Percentiles rank a stretch among this genome's conserved stretches.
These are phyloP conservation scores for Bovichtus diacanthus DNA, from an alignment of 2,797 vertebrate species.

Conservation along the genomic window DNA sequence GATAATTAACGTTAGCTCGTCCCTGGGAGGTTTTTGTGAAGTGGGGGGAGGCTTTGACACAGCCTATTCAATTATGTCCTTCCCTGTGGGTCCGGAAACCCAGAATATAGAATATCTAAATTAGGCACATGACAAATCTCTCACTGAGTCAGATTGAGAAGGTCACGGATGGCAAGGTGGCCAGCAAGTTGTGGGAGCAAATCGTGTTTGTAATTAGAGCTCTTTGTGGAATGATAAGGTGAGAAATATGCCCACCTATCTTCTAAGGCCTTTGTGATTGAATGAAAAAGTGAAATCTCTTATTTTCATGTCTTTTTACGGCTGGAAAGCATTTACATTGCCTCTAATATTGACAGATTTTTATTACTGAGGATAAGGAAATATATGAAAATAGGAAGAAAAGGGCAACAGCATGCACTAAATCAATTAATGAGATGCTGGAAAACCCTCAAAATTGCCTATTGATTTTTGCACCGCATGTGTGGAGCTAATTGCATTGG, in stretches of 20 bases:
- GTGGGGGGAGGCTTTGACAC: conserved; percentile 84
- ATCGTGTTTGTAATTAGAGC: conserved; percentile 28
- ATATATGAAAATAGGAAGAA: conserved; percentile 38
- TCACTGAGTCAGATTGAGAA: conserved; percentile 71
- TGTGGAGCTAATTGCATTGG: conserved; percentile 50
- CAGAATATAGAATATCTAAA: conserved; percentile 86
- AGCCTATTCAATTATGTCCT: conserved; percentile 89
- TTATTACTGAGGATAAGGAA: conserved; percentile 21
- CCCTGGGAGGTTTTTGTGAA: conserved; percentile 82
- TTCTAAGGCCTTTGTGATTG: neutral
- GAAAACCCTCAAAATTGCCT: conserved; percentile 58
- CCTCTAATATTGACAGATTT: conserved; percentile 38
- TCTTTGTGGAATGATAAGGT: neutral
- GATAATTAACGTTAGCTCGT: conserved; percentile 87
- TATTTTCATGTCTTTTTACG: neutral
- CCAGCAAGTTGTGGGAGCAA: conserved; percentile 42
- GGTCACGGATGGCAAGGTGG: conserved; percentile 65
- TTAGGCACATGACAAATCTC: conserved; percentile 85
- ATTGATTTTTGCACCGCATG: conserved; percentile 64
- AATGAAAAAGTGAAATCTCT: neutral
- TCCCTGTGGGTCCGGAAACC: conserved; percentile 82
- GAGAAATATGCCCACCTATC: conserved; percentile 1
- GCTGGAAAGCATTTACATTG: conserved; percentile 25
- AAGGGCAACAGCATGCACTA: neutral
- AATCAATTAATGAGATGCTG: conserved; percentile 68